phyloP scores from a whole-genome alignment of 2,888 invertebrate genomes.

The Agrochola macilenta region DNA sequence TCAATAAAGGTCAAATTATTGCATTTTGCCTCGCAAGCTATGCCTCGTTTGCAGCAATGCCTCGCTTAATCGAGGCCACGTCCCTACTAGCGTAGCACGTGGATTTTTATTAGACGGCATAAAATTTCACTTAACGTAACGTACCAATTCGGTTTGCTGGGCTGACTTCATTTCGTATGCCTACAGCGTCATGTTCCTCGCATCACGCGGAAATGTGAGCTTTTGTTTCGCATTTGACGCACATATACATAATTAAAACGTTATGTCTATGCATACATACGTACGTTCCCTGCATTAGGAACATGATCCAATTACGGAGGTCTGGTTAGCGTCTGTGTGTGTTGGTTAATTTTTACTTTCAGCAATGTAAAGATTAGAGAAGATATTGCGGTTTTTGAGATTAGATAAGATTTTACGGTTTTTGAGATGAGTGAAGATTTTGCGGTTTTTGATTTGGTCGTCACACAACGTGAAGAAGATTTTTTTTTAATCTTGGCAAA shows the following conservation, averaged over 20 bases:
- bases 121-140: conserved; percentile 85
- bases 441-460: not conserved
- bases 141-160: conserved; percentile 79
- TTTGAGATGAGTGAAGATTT: not conserved
- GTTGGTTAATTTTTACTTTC: conserved; percentile 18
- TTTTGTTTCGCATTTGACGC: conserved; percentile 77
- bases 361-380: not conserved
- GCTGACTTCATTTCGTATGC: conserved; percentile 80
- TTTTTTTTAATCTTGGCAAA: too few relatives aligned
- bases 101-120: conserved; percentile 82
- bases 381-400: not conserved
- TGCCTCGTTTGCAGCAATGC: conserved; percentile 37
- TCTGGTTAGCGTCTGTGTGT: conserved; percentile 6
- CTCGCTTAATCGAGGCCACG: conserved; percentile 58
- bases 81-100: conserved; percentile 67
- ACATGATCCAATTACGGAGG: conserved; percentile 52
- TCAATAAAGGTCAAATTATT: conserved; percentile 12
- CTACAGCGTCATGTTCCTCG: conserved; percentile 72
- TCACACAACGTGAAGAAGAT: not conserved
- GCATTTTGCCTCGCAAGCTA: conserved; percentile 35
- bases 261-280: conserved; percentile 51
- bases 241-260: conserved; percentile 68
- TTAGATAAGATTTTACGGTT: too few relatives aligned
- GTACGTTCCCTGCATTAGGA: conserved; percentile 48
- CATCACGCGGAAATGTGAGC: conserved; percentile 76